These are phyloP conservation scores for Strix uralensis DNA, from an alignment of 2,113 vertebrate genomes.

Conservation along the genomic window DNA sequence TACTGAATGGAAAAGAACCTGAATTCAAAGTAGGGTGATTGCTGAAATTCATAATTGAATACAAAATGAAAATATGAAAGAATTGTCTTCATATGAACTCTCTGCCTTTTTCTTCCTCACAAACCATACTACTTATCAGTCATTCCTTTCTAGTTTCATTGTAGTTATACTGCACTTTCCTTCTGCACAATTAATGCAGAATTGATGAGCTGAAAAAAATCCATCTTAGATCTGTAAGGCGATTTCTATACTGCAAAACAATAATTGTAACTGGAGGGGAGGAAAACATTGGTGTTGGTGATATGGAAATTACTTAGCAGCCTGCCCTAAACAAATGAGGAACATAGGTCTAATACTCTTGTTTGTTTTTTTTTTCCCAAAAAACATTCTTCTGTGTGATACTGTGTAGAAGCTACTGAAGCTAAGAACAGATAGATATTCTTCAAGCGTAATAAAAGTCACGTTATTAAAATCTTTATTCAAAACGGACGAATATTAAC, in stretches of 20 bases:
- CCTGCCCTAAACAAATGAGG: fast-evolving
- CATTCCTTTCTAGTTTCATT: not conserved
- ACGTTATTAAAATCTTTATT: not conserved
- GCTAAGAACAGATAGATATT: not conserved
- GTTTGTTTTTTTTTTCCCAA: not conserved
- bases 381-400: not conserved
- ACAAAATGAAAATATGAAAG: not conserved
- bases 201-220: not conserved
- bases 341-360: not conserved
- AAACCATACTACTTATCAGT: not conserved
- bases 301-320: not conserved
- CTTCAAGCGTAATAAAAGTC: not conserved
- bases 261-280: not conserved
- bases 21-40: not conserved
- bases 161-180: not conserved
- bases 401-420: not conserved
- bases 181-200: not conserved
- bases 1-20: not conserved
- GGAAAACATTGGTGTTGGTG: not conserved
- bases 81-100: not conserved
- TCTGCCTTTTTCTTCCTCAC: not conserved
- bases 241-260: not conserved
- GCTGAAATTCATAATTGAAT: not conserved
- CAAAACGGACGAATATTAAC: not conserved
- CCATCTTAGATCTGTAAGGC: not conserved